phyloP scores from a whole-genome alignment of 1,140 invertebrate genomes.

The Papilio xuthus region DNA sequence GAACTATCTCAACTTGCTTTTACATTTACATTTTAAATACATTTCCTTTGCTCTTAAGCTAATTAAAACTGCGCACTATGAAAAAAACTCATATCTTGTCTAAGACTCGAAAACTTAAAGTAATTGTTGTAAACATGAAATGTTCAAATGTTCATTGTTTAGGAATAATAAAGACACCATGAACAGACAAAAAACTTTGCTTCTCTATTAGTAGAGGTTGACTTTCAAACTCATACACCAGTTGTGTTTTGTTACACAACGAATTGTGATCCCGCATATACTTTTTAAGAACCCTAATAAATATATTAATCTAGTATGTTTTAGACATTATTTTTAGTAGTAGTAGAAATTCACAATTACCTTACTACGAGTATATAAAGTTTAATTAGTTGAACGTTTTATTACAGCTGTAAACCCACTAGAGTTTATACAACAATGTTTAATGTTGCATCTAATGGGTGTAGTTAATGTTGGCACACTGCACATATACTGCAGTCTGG shows the following conservation, averaged over 20 bases:
- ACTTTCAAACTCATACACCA: too few species aligned
- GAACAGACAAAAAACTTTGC: too few species aligned
- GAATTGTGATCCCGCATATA: too few species aligned
- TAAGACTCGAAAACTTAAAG: not conserved
- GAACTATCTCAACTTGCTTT: conserved; percentile 1
- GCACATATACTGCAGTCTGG: conserved; percentile 58
- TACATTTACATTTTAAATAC: not conserved
- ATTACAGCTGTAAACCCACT: not conserved
- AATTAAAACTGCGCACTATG: not conserved
- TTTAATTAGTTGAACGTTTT: not conserved
- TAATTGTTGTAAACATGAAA: too few species aligned
- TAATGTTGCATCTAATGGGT: conserved; percentile 47
- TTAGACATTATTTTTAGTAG: too few species aligned
- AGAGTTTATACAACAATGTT: conserved; percentile 35
- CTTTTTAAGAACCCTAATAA: too few species aligned
- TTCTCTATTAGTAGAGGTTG: too few species aligned
- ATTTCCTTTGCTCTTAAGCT: not conserved
- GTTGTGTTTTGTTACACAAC: too few species aligned
- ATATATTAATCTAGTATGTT: too few species aligned
- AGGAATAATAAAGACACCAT: too few species aligned
- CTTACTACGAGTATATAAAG: not conserved
- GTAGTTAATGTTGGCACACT: conserved; percentile 49
- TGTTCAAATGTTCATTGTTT: not conserved
- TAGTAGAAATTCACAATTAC: not conserved
- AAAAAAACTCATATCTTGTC: not conserved